Base-by-base conservation (phyloP, 1,140 invertebrate species). In the Drosophila sucinea region DNA sequence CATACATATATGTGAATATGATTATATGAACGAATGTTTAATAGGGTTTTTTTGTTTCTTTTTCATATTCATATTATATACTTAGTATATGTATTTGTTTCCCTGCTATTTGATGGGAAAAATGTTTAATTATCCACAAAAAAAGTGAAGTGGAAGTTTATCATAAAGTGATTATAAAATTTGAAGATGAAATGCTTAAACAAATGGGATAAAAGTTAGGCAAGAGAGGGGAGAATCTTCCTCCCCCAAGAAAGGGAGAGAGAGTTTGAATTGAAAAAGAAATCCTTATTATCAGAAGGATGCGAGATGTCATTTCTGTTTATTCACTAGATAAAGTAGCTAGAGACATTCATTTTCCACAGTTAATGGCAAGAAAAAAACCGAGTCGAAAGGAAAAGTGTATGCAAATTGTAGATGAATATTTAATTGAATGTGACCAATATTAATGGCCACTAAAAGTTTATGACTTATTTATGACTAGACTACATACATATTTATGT, bases 1-100 rank as follows among this genome's bases (percentile, higher is more conserved):
- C 17, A 17, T 17, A 17, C 17, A 17, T 17, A 17, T 17, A 17
- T 58, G 56, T 66, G 27, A 32, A 32, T 62, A 17, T 61, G 40
- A 41, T 30, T 61, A 62, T 47, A 30, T 74, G 54, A 55, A 11
- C 62, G 73, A 73, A 74, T 74, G 33, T 62, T 57, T 74, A 74
- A 60, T 17, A 62, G 10, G 64, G 65, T 61, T 67, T 75, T n/a
- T 60, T 17, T n/a, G 6, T 51, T 51, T 8, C 2, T 2, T 32
- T 32, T 32, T 32, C 23, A 23, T 57, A 35, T 25, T 10, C 8
- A 23, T 47, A 25, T 47, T 51, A 7, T 23, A 51, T 51, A 27
- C 27, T 47, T 27, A 27, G 44, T 10, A 27, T 27, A 27, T 51
- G 44, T 8, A 51, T 51, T 51, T 27, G 3, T 17, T 51, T 51